Base-by-base conservation (phyloP, 2,888 invertebrate species). In the Pachymerium ferrugineum region DNA sequence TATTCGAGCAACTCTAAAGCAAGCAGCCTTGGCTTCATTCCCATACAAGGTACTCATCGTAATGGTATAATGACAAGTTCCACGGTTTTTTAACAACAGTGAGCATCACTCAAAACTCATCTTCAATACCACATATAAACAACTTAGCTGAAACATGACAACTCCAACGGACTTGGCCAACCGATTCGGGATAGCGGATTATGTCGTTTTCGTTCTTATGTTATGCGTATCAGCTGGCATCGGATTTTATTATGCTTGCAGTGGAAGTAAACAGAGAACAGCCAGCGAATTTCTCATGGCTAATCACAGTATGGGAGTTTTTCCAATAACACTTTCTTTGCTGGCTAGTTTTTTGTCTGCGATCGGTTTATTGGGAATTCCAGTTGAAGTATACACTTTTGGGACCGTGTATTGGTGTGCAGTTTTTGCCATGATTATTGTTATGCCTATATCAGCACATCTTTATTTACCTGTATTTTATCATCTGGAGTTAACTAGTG, bases 331-430 rank as follows among this genome's bases (percentile, higher is more conserved):
- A 0, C 87, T 95, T 83, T 94, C 94, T 71, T 85, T 96, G 73
- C 91, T 93, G 54, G 94, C 94, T 25, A 93, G 89, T 83, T 95
- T 94, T 81, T 89, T 95, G 79, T 94, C 94, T 29, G 94, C 94
- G 42, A 92, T 95, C 78, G 94, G 94, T 80, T 84, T 95, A 69
- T 85, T 95, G 76, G 95, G 95, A 1, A 94, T 94, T 81, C 94
- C 94, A 12, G 90, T 93, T 0, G 94, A 94, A 85, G 93, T 94
- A 91, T 94, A 93, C 82, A 87, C 87, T 78, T 89, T 91, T 80
- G 95, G 95, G 19, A 73, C 73, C 6, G 90, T 90, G 79, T 93
- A 91, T 80, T 75, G 77, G 74, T 80, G 81, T n/a, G 78, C 79
- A 30, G 77, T 78, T 3, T 70, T 82, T n/a, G 79, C 81, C 16